Base-by-base conservation (phyloP, 2,888 invertebrate species). In the Apotomis capreana region DNA sequence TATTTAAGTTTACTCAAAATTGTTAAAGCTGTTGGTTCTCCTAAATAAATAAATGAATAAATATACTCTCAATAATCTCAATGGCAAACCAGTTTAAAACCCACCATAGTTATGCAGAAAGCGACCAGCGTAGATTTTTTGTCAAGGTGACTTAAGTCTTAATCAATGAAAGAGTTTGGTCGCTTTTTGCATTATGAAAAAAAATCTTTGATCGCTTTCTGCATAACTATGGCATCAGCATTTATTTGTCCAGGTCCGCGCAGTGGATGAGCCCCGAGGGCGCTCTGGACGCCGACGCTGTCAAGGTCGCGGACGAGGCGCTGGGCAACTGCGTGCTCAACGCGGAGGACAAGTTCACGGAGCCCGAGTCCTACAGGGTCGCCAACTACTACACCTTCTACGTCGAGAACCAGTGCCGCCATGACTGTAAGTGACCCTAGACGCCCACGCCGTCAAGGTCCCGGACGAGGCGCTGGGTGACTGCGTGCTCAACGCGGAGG, bases 351-450 rank as follows among this genome's bases (percentile, higher is more conserved):
- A 95, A 97, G 81, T 95, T 96, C 81, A 95, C 95, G 0, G 95
- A 95, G 77, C 96, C 97, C 0, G 96, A 96, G 82, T 95, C 96
- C 3, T 98, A 96, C 87, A 93, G 96, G 55, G 96, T 96, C 4
- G 95, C 96, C 3, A 95, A 95, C 81, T 95, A 95, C 79, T 95
- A 96, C 78, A 96, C 97, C 46, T 96, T 97, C 81, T 98, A 98
- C 85, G 95, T 97, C 78, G 97, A 97, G 86, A 97, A 96, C 87
- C 96, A 97, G 82, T 98, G 98, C 87, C 91, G 94, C 76, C 94
- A 95, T 82, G 94, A 95, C 79, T 94, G 95, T 94, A 78, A 94
- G 94, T 1, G 9, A 65, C 80, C 5, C 82, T 84, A 57, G 85
- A 89, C 65, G 78, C 83, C 0, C 85, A 87, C 64, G 78, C 86